Evolutionary conservation across 2,888 invertebrate species (phyloP).

Genomic region (Lepidocyrtinus sp.): DNA sequence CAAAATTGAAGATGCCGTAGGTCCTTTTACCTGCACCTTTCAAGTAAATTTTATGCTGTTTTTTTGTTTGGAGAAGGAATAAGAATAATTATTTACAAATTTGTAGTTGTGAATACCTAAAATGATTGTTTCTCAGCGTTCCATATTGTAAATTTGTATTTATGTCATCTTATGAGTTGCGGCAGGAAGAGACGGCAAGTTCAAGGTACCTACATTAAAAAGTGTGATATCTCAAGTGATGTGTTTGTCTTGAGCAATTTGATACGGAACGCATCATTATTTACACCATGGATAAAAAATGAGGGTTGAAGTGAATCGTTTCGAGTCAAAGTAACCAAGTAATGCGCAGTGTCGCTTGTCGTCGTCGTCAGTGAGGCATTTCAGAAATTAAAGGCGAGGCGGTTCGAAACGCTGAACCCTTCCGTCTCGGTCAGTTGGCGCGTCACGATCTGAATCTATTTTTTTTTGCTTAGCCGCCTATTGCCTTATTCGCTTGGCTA

Average conservation of each 20-base stretch:
- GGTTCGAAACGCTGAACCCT: neutral
- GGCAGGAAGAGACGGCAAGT: neutral
- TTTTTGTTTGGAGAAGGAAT: no score
- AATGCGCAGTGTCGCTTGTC: neutral
- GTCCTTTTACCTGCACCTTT: no score
- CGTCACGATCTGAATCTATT: neutral
- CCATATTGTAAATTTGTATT: no score
- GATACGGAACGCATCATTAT: slow-evolving; percentile 7
- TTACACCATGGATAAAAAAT: neutral
- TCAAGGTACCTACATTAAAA: neutral
- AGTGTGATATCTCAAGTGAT: neutral
- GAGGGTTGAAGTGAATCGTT: neutral
- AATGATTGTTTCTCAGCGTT: no score
- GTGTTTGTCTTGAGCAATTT: slow-evolving; percentile 2
- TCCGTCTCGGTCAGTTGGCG: neutral
- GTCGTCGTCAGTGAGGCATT: neutral
- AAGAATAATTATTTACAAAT: no score
- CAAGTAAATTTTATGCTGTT: no score
- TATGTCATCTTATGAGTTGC: no score
- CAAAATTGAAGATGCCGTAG: no score
- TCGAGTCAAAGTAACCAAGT: neutral
- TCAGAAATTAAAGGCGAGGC: neutral
- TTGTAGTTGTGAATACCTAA: no score
- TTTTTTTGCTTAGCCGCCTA: neutral
- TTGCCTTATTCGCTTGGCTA: neutral